phyloP scores from a whole-genome alignment of 1,140 invertebrate genomes.

The Ectropis grisescens region DNA sequence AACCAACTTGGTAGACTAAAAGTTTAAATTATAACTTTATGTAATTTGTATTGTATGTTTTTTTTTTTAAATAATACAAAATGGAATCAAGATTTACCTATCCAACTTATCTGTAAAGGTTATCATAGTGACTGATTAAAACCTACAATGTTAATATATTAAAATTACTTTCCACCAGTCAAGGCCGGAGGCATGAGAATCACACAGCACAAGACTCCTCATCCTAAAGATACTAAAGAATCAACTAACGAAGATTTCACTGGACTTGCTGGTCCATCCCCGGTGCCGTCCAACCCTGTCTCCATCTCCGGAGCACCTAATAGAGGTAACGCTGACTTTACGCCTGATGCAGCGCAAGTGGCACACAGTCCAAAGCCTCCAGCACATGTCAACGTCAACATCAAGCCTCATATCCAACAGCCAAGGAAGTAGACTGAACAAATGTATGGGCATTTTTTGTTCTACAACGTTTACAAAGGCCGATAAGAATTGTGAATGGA shows the following conservation, averaged over 20 bases:
- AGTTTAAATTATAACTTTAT: too few relatives aligned
- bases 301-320: slow-evolving; percentile 84
- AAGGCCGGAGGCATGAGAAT: slow-evolving; percentile 94
- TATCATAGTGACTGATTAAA: too few relatives aligned
- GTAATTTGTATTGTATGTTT: too few relatives aligned
- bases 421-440: slow-evolving; percentile 80
- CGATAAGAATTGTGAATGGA: too few relatives aligned
- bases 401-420: slow-evolving; percentile 78
- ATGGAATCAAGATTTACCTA: neutral
- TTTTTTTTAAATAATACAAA: too few relatives aligned
- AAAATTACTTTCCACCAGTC: slow-evolving; percentile 72
- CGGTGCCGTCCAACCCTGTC: slow-evolving; percentile 80
- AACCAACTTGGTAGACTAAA: too few relatives aligned
- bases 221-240: slow-evolving; percentile 74
- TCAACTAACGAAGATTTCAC: slow-evolving; percentile 54
- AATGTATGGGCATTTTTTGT: too few relatives aligned
- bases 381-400: slow-evolving; percentile 72
- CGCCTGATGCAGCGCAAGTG: slow-evolving; percentile 87
- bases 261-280: slow-evolving; percentile 61
- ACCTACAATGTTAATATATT: slow-evolving; percentile 10
- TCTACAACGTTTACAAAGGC: too few relatives aligned
- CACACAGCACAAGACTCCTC: slow-evolving; percentile 85
- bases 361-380: slow-evolving; percentile 82
- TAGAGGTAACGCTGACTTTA: slow-evolving; percentile 88
- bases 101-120: neutral